A percentile compares a stretch with the other conserved stretches of the same genome.
Conservation (phyloP, 2,888 invertebrate species). For the Muschampia plurimacula region DNA sequence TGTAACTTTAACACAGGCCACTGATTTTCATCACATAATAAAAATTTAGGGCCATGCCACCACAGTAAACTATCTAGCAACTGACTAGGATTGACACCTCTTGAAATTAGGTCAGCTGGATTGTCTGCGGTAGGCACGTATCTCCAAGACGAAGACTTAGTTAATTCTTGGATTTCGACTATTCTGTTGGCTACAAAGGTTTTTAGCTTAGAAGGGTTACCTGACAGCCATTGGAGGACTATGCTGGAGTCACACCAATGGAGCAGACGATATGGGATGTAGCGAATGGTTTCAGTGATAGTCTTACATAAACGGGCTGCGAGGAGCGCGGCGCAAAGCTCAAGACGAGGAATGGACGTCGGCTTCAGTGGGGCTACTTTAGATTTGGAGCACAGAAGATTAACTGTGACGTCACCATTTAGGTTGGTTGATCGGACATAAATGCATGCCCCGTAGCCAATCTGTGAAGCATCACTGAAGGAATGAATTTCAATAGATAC, state of each 20-base stretch:
- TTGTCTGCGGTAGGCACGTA: constrained; percentile 36
- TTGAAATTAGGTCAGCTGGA: constrained; percentile 40
- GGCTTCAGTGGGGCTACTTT: too few relatives aligned
- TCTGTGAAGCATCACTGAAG: not conserved
- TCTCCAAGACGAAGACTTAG: constrained; percentile 25
- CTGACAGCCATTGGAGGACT: not conserved
- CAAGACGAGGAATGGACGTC: too few relatives aligned
- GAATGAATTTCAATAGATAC: not conserved
- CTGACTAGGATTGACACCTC: constrained; percentile 29
- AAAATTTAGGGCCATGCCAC: constrained; percentile 39
- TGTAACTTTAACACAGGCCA: constrained; percentile 34
- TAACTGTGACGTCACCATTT: not conserved
- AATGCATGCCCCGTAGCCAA: not conserved
- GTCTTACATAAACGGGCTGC: not conserved
- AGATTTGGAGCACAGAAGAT: too few relatives aligned
- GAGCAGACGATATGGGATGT: not conserved
- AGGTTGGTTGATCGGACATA: not conserved
- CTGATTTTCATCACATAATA: constrained; percentile 3
- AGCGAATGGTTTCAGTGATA: not conserved
- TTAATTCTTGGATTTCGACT: constrained; percentile 3
- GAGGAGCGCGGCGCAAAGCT: not conserved
- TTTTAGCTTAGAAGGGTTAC: not conserved
- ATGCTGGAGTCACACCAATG: not conserved
- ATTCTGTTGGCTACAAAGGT: not conserved
- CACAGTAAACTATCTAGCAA: constrained; percentile 2